Conservation (phyloP, 2,113 vertebrate species). For the Heterocephalus glaber region DNA sequence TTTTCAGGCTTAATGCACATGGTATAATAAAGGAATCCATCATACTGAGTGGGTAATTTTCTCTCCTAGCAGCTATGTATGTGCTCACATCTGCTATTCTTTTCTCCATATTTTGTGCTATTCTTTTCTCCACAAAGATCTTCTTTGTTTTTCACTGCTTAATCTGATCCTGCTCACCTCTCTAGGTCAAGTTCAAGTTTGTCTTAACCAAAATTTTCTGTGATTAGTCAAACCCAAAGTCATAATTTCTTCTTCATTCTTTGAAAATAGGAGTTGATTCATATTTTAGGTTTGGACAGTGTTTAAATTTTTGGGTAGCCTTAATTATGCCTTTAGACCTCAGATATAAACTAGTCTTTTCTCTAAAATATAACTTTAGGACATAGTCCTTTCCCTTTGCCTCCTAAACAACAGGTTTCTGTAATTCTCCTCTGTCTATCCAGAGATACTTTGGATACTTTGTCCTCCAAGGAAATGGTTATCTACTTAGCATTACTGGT, state of each 20-base stretch:
- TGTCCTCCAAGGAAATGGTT: background rate
- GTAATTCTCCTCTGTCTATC: background rate
- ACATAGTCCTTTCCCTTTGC: background rate
- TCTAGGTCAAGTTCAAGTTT: slow-evolving; percentile 1
- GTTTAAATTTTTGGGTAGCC: background rate
- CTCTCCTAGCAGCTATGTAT: background rate
- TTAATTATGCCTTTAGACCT: background rate
- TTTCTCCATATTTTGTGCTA: background rate
- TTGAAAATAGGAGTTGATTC: background rate
- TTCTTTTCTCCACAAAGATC: background rate
- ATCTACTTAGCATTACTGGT: background rate
- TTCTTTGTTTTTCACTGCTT: background rate
- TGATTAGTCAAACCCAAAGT: background rate
- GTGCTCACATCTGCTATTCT: background rate
- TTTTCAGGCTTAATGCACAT: background rate
- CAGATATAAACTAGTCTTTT: background rate
- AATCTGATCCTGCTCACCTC: background rate
- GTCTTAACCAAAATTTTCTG: background rate
- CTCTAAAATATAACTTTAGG: background rate
- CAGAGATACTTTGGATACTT: background rate
- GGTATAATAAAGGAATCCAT: background rate
- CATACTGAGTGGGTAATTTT: background rate
- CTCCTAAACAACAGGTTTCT: background rate
- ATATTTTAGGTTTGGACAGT: background rate
- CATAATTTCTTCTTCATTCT: background rate